A percentile compares a stretch with the other conserved stretches of the same genome.
Evolutionary conservation across 2,888 invertebrate species (phyloP).

Genomic region (Palloptera scutellata): DNA sequence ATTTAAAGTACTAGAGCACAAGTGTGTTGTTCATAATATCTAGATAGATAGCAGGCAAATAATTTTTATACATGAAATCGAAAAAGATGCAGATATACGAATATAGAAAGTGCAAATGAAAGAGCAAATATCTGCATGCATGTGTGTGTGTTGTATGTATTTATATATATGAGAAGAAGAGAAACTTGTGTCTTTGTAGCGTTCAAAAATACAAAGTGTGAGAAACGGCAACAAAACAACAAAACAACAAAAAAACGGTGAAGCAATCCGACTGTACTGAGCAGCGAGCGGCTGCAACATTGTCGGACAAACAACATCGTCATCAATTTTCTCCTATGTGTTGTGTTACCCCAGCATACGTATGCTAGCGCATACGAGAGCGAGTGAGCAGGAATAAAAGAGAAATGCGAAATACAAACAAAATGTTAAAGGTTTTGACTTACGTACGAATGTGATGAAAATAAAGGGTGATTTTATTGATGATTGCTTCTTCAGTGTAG

Average conservation of each 20-base stretch:
- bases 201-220: conserved; percentile 45
- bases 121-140: neutral
- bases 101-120: conserved; percentile 4
- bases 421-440: too few species aligned
- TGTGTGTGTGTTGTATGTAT: neutral
- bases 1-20: too few species aligned
- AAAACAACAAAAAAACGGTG: too few species aligned
- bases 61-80: conserved; percentile 27
- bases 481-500: too few species aligned
- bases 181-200: conserved; percentile 25
- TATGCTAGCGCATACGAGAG: neutral
- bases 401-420: neutral
- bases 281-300: neutral
- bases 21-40: too few species aligned
- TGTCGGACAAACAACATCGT: conserved; percentile 17
- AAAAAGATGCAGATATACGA: conserved; percentile 19
- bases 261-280: too few species aligned
- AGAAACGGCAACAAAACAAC: conserved; percentile 48
- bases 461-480: too few species aligned
- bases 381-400: neutral
- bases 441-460: neutral
- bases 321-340: conserved; percentile 12
- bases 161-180: conserved; percentile 1
- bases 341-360: neutral
- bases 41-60: too few species aligned